Conservation (phyloP, 1,140 invertebrate species). For the Drosophila sp. region DNA sequence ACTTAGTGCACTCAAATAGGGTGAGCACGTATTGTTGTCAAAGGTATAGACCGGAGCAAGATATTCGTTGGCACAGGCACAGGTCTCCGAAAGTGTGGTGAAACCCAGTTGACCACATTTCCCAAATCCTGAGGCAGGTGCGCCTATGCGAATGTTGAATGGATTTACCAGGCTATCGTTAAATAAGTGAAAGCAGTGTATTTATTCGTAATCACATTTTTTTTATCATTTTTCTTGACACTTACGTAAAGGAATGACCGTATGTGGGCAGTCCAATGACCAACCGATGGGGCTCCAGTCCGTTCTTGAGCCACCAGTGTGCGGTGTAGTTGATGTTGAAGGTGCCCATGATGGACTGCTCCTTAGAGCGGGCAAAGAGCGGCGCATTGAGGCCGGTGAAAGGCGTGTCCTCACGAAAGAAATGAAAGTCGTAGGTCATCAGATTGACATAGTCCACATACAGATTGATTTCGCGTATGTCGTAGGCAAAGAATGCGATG, state of each 20-base stretch:
- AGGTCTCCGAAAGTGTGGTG: conserved; percentile 89
- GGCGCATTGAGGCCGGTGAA: conserved; percentile 93
- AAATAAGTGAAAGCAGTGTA: neutral
- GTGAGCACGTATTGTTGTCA: conserved; percentile 90
- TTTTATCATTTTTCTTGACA: conserved; percentile 3
- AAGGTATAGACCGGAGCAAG: conserved; percentile 86
- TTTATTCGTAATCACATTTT: too few relatives aligned
- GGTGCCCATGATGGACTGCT: conserved; percentile 88
- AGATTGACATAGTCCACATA: conserved; percentile 94
- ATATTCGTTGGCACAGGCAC: conserved; percentile 87
- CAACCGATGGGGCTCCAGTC: conserved; percentile 93
- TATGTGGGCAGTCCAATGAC: conserved; percentile 96
- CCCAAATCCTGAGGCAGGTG: conserved; percentile 89
- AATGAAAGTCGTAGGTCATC: conserved; percentile 96
- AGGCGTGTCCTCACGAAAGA: conserved; percentile 90
- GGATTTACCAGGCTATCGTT: conserved; percentile 87
- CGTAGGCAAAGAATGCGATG: conserved; percentile 91
- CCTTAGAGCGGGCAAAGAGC: conserved; percentile 87
- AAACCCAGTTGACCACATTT: conserved; percentile 89
- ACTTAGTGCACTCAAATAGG: conserved; percentile 89
- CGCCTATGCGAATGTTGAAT: conserved; percentile 88
- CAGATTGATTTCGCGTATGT: conserved; percentile 90
- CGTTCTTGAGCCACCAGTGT: conserved; percentile 91
- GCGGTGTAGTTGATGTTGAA: conserved; percentile 94
- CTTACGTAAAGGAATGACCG: conserved; percentile 91